A percentile compares a stretch with the other conserved stretches of the same genome.
Conservation (phyloP, 1,140 invertebrate species). For the Chelonus insularis region DNA sequence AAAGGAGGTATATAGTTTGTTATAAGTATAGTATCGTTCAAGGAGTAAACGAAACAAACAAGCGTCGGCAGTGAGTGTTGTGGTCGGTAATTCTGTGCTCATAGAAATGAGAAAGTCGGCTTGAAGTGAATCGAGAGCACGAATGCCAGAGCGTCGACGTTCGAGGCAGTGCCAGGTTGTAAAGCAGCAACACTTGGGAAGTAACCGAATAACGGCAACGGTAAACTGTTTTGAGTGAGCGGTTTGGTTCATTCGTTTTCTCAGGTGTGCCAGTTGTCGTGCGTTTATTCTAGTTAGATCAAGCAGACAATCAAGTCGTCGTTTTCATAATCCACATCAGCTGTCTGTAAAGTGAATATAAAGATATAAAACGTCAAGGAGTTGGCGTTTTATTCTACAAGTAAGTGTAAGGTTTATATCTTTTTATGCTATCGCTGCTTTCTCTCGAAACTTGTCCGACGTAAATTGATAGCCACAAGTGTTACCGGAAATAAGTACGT, state of each 20-base stretch:
- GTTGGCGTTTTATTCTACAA: too few species aligned
- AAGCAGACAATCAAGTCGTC: too few species aligned
- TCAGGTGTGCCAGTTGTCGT: neutral
- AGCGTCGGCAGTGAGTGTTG: constrained; percentile 6
- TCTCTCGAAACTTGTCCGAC: neutral
- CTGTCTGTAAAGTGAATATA: too few species aligned
- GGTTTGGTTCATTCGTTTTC: constrained; percentile 12
- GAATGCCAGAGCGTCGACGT: constrained; percentile 25
- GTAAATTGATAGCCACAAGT: neutral
- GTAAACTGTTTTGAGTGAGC: constrained; percentile 17
- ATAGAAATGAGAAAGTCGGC: constrained; percentile 51
- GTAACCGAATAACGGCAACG: constrained; percentile 14
- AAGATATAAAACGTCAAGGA: too few species aligned
- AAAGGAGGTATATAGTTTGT: neutral
- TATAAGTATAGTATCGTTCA: neutral
- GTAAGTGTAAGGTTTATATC: too few species aligned
- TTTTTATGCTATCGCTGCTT: neutral
- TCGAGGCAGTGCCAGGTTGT: constrained; percentile 26
- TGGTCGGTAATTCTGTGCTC: constrained; percentile 16
- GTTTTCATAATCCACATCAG: too few species aligned
- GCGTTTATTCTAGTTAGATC: too few species aligned
- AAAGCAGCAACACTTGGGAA: constrained; percentile 4
- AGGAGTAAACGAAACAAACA: neutral
- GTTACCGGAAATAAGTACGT: neutral
- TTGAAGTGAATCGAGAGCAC: constrained; percentile 32